A percentile compares a stretch with the other conserved stretches of the same genome.
Conservation (phyloP, 2,888 invertebrate genomes). For the Brassicogethes aeneus region DNA sequence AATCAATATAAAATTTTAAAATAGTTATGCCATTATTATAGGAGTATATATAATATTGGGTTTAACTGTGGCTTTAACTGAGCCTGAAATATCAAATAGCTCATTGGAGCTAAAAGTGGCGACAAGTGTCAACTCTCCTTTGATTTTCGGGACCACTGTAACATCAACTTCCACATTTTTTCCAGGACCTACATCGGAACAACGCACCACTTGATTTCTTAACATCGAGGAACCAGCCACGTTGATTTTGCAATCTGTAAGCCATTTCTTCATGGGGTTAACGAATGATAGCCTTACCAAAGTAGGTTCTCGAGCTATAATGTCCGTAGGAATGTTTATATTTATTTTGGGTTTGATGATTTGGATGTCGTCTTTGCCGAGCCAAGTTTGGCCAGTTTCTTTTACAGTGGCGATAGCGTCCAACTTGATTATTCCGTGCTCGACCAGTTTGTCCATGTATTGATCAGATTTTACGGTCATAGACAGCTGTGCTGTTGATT, state of each 20-base stretch:
- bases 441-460: conserved; percentile 69
- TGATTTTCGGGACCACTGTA: conserved; percentile 52
- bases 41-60: no score
- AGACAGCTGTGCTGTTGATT: conserved; percentile 43
- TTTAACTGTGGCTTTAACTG: conserved; percentile 53
- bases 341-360: conserved; percentile 62
- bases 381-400: conserved; percentile 76
- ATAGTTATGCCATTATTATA: no score
- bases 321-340: conserved; percentile 58
- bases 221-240: conserved; percentile 61
- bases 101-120: conserved; percentile 63
- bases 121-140: conserved; percentile 57
- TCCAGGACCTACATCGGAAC: conserved; percentile 48
- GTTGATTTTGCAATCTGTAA: conserved; percentile 61
- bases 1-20: no score
- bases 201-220: conserved; percentile 49
- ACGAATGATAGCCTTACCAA: conserved; percentile 52
- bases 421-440: conserved; percentile 72
- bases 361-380: conserved; percentile 75
- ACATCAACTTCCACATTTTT: conserved; percentile 47
- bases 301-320: conserved; percentile 47
- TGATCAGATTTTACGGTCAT: conserved; percentile 56
- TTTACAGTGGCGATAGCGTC: conserved; percentile 68
- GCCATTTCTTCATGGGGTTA: conserved; percentile 57
- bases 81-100: conserved; percentile 61